Evolutionary conservation across 2,113 vertebrate genomes (phyloP).

Genomic region (Isichthys henryi): DNA sequence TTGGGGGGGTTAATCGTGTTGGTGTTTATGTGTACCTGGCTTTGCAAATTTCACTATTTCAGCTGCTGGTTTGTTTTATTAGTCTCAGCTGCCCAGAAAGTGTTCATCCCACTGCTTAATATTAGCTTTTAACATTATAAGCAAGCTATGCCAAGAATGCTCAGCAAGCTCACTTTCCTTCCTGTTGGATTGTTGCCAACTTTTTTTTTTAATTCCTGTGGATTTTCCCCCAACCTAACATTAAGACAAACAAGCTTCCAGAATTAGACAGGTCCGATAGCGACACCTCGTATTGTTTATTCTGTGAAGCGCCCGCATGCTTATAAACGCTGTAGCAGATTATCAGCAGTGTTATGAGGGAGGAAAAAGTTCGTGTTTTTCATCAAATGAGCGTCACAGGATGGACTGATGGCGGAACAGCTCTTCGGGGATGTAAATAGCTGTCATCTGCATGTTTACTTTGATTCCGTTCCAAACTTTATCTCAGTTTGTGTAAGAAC

Average conservation of each 20-base stretch:
- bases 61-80: neutral
- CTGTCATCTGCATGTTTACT: neutral
- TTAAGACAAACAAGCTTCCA: neutral
- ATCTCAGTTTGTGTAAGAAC: slow-evolving; percentile 4
- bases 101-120: neutral
- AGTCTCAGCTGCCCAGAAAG: neutral
- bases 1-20: neutral
- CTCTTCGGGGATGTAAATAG: neutral
- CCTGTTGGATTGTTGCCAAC: neutral
- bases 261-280: neutral
- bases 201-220: neutral
- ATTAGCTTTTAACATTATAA: neutral
- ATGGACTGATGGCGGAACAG: neutral
- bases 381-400: neutral
- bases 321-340: neutral
- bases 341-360: neutral
- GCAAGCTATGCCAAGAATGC: neutral
- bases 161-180: neutral
- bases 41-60: neutral
- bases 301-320: neutral
- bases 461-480: neutral
- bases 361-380: neutral
- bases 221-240: neutral
- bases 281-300: neutral
- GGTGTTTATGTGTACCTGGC: neutral